Conservation (phyloP, 2,888 invertebrate species). For the Chaetogeoica ovagalla region DNA sequence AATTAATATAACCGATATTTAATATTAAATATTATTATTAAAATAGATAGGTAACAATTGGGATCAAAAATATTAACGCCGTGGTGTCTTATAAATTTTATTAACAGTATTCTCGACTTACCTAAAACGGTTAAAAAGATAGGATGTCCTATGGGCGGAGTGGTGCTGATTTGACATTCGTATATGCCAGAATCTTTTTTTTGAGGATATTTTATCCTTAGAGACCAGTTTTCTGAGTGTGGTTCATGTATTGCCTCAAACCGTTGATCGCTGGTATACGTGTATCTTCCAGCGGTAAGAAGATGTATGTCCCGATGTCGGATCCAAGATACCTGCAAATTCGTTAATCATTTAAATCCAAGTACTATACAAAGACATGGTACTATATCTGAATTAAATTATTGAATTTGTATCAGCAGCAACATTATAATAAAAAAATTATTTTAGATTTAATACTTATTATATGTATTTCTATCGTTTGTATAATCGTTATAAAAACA, state of each 20-base stretch:
- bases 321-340: slow-evolving; percentile 74
- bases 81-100: no score
- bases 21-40: no score
- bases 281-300: slow-evolving; percentile 74
- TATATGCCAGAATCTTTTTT: slow-evolving; percentile 77
- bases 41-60: no score
- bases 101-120: slow-evolving; percentile 60
- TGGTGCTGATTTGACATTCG: slow-evolving; percentile 90
- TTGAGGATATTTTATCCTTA: slow-evolving; percentile 75
- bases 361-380: no score
- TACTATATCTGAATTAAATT: no score
- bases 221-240: slow-evolving; percentile 84
- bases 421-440: no score
- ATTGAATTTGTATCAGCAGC: no score
- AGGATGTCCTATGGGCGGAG: slow-evolving; percentile 82
- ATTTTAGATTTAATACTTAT: no score
- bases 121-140: slow-evolving; percentile 82
- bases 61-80: no score
- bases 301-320: slow-evolving; percentile 75
- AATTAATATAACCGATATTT: no score
- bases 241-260: slow-evolving; percentile 85
- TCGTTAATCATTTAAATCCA: background rate
- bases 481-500: no score
- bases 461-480: no score
- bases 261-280: slow-evolving; percentile 81